A percentile compares a stretch with the other conserved stretches of the same genome.
Conservation (phyloP, 2,113 vertebrate genomes). For the Cebus imitator region DNA sequence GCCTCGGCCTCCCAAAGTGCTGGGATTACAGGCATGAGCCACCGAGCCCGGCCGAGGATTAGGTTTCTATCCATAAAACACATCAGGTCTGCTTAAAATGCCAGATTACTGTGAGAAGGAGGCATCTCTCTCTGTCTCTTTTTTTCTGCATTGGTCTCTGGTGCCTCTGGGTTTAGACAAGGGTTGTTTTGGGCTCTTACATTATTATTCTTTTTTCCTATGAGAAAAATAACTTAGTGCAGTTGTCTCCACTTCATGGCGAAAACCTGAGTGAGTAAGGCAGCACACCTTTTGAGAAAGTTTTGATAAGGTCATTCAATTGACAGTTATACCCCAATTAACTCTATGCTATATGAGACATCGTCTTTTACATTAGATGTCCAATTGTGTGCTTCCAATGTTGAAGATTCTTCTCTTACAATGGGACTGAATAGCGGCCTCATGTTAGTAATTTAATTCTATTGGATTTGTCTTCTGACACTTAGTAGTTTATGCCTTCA, state of each 20-base stretch:
- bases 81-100: neutral
- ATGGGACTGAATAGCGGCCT: neutral
- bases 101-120: neutral
- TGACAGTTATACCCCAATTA: neutral
- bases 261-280: neutral
- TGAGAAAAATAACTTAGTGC: neutral
- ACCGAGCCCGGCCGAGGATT: accelerated
- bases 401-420: neutral
- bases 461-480: neutral
- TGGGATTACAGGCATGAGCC: too few species aligned
- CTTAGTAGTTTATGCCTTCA: neutral
- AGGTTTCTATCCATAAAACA: neutral
- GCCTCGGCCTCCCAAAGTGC: too few species aligned
- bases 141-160: neutral
- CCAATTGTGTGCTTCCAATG: neutral
- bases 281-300: neutral
- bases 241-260: neutral
- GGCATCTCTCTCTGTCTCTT: neutral
- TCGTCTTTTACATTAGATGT: neutral
- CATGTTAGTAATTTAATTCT: neutral
- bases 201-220: neutral
- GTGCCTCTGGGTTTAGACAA: neutral
- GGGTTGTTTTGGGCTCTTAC: neutral
- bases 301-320: neutral
- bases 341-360: neutral